Base-by-base conservation (phyloP, 2,888 invertebrate genomes). In the Folsomia candida region DNA sequence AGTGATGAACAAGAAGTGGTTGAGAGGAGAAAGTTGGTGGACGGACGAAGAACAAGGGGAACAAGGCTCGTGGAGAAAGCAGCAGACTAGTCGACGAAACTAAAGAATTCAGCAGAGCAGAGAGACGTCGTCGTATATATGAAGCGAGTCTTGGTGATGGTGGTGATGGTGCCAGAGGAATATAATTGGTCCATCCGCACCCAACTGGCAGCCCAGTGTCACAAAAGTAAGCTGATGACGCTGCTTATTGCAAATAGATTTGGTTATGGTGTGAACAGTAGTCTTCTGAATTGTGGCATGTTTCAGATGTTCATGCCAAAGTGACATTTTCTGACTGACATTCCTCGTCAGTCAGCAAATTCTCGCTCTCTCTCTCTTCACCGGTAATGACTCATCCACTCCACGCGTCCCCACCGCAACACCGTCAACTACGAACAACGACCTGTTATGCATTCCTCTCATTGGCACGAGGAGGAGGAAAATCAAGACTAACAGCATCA, bases 241-340 rank as follows among this genome's bases (percentile, higher is more conserved):
- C 22, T 18, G 22, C 20, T 54, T 20, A 20, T 22, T 54, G 54
- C 6, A 18, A 20, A n/a, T 4, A 20, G 11, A 22, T 6, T 54
- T 54, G 37, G 37, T 37, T 37, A 37, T 37, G 4, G 37, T 37
- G 37, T 37, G 37, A 37, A 37, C 37, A 37, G 11, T n/a, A n/a
- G n/a, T n/a, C n/a, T n/a, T 54, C 11, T 54, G 54, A 54, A 54
- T 54, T 54, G 20, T 54, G 54, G 54, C 54, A 54, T 54, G 20
- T 54, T 54, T 54, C 54, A 54, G 54, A 6, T 54, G 54, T 54
- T 54, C 6, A n/a, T 54, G 54, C 54, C 54, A 54, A 47, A 47
- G 47, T 47, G 47, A 18, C 47, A 47, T 18, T 54, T 54, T 54
- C 54, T n/a, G 54, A 54, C 54, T 54, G 54, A 54, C 54, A 54